These are phyloP conservation scores for Tenualosa ilisha DNA, from an alignment of 2,797 vertebrate species.

Conservation along the genomic window DNA sequence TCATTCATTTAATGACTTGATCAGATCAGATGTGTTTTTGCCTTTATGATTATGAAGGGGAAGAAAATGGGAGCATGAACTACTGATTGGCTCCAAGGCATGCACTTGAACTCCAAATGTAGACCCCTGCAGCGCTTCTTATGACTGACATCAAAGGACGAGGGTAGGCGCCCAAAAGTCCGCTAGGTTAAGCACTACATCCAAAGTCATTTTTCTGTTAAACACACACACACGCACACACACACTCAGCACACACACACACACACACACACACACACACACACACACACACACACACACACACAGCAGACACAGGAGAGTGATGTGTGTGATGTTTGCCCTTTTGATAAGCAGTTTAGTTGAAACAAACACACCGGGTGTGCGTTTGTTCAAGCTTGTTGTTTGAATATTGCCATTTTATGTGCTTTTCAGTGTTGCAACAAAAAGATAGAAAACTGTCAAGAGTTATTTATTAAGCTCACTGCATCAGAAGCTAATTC, in stretches of 20 bases:
- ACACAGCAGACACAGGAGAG: not conserved
- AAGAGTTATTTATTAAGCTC: not conserved
- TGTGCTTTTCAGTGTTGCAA: not conserved
- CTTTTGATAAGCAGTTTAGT: not conserved
- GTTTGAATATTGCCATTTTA: not conserved
- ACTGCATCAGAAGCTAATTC: not conserved
- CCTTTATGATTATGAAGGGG: constrained; percentile 57
- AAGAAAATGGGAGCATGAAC: constrained; percentile 43
- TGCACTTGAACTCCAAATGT: constrained; percentile 44
- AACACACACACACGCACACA: not conserved
- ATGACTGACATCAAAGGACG: constrained; percentile 53
- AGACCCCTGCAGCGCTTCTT: constrained; percentile 52
- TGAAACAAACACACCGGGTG: no score
- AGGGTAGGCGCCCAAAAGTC: constrained; percentile 25
- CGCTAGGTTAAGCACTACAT: constrained; percentile 29
- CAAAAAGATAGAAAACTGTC: not conserved
- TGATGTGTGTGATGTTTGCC: not conserved
- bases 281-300: not conserved
- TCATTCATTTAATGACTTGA: constrained; percentile 46
- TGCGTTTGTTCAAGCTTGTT: no score
- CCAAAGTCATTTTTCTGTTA: constrained; percentile 29
- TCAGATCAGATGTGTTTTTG: constrained; percentile 48
- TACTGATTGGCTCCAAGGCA: constrained; percentile 51
- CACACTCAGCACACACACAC: not conserved
- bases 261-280: not conserved